Evolutionary conservation across 2,797 vertebrate genomes (phyloP).

Genomic region (Nannoperca australis): DNA sequence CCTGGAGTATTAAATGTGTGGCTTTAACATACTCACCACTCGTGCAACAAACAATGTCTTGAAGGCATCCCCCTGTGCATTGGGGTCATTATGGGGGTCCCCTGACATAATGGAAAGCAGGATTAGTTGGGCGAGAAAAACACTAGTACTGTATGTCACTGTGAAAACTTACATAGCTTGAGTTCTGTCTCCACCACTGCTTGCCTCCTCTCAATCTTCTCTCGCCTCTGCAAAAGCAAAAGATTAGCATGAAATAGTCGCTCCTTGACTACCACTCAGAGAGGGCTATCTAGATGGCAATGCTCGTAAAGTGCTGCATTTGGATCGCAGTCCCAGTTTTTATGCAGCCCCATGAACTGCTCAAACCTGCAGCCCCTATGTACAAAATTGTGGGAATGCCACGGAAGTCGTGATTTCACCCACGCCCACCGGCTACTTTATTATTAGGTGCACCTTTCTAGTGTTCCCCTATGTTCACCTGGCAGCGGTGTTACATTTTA

Average conservation of each 20-base stretch:
- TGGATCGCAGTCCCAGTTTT: neutral
- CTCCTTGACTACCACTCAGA: too few species aligned
- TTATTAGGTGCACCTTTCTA: too few species aligned
- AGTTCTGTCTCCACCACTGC: conserved; percentile 93
- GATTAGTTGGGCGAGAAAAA: neutral
- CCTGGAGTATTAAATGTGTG: neutral
- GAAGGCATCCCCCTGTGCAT: conserved; percentile 96
- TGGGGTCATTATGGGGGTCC: conserved; percentile 96
- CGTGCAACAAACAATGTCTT: conserved; percentile 95
- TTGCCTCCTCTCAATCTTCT: conserved; percentile 95
- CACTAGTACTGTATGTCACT: fast-evolving
- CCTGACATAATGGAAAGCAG: conserved; percentile 76
- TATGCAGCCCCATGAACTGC: too few species aligned
- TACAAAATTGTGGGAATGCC: neutral
- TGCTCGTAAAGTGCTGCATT: neutral
- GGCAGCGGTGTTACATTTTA: too few species aligned
- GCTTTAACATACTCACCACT: conserved; percentile 86
- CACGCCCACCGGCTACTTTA: too few species aligned
- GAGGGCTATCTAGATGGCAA: neutral
- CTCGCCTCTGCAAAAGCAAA: conserved; percentile 87
- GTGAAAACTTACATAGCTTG: conserved; percentile 91
- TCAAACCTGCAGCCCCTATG: neutral
- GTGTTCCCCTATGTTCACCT: too few species aligned
- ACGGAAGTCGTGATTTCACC: too few species aligned
- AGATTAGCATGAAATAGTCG: conserved; percentile 6